Evolutionary conservation across 2,113 vertebrate genomes (phyloP).

Genomic region (Triplophysa tibetana): DNA sequence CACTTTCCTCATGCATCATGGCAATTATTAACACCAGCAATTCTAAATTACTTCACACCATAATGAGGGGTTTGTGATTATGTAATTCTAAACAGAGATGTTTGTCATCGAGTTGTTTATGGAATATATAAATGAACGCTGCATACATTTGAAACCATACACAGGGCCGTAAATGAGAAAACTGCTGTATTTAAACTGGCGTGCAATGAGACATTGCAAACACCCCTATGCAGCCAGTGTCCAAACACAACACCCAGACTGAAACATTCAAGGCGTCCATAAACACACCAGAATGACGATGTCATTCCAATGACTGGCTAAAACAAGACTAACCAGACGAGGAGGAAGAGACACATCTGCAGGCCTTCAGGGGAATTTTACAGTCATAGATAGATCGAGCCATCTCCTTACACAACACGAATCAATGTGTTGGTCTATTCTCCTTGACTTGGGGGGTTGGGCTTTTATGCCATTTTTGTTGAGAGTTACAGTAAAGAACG

Average conservation of each 20-base stretch:
- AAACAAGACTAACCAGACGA: constrained; percentile 35
- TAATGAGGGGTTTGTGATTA: constrained; percentile 27
- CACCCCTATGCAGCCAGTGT: constrained; percentile 22
- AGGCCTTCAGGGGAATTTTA: constrained; percentile 42
- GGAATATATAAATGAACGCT: constrained; percentile 32
- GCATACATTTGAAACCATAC: constrained; percentile 13
- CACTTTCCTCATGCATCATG: background rate
- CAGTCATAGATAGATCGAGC: constrained; percentile 36
- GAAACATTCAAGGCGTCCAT: constrained; percentile 44
- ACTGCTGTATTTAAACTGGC: constrained; percentile 46
- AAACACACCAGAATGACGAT: constrained; percentile 43
- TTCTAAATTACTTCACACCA: background rate
- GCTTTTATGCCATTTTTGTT: no score
- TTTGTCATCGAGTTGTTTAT: constrained; percentile 39
- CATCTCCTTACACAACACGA: constrained; percentile 13
- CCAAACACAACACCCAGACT: constrained; percentile 51
- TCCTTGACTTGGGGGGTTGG: background rate
- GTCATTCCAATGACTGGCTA: constrained; percentile 42
- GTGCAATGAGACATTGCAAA: constrained; percentile 21
- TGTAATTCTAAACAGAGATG: constrained; percentile 17
- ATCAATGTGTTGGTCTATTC: constrained; percentile 7
- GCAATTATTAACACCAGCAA: constrained; percentile 3
- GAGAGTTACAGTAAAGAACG: no score
- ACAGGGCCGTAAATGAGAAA: constrained; percentile 27
- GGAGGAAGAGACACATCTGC: constrained; percentile 24